phyloP scores from a whole-genome alignment of 1,140 invertebrate species.

The Brachionus asplanchnoidis region DNA sequence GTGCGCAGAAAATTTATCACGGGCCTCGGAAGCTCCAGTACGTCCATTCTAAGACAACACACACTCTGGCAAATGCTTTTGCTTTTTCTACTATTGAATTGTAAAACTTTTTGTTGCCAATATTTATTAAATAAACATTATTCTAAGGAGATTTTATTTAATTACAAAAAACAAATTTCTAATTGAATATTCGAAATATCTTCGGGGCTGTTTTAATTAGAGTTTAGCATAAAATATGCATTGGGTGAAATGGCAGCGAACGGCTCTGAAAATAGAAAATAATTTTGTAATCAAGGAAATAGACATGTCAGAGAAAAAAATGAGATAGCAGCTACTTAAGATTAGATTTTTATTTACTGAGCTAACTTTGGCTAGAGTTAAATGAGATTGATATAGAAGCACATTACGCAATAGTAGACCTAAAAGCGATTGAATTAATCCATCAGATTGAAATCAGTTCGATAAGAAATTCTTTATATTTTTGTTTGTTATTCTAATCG shows the following conservation, averaged over 20 bases:
- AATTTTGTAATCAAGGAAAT: neutral
- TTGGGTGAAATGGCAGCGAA: neutral
- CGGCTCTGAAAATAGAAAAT: neutral
- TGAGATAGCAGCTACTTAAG: neutral
- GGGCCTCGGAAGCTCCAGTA: conserved; percentile 39
- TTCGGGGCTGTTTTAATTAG: conserved; percentile 10
- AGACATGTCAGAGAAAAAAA: neutral
- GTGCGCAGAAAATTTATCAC: conserved; percentile 41
- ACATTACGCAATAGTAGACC: conserved; percentile 5
- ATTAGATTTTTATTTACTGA: neutral
- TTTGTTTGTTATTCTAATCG: conserved; percentile 1
- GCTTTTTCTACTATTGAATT: neutral
- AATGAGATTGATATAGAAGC: neutral
- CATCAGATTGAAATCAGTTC: conserved; percentile 17
- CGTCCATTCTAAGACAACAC: conserved; percentile 26
- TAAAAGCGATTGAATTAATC: conserved; percentile 29
- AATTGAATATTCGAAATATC: neutral
- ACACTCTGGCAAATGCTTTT: neutral
- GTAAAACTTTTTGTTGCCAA: neutral
- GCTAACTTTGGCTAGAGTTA: neutral
- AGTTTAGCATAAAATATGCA: conserved; percentile 23
- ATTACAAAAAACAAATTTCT: conserved; percentile 5
- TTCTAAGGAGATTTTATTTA: conserved; percentile 1
- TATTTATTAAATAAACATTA: conserved; percentile 2
- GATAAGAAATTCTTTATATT: conserved; percentile 2